These are phyloP conservation scores for Actias luna DNA, from an alignment of 2,888 invertebrate species.

Conservation along the genomic window DNA sequence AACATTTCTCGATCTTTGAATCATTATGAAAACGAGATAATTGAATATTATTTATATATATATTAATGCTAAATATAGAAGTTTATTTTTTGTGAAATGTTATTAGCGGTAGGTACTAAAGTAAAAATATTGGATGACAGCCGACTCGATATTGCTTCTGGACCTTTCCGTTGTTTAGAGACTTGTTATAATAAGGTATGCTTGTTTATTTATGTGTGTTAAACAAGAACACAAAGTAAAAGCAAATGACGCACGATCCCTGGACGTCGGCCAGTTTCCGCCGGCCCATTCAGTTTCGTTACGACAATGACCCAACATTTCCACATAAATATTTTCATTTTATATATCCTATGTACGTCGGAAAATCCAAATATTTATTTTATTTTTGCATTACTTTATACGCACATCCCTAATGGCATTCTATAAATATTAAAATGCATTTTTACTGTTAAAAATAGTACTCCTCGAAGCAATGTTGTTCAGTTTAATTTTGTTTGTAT, in stretches of 20 bases:
- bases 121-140: background rate
- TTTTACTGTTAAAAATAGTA: background rate
- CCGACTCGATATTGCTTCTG: constrained; percentile 19
- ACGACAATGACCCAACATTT: constrained; percentile 76
- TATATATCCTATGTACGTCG: constrained; percentile 13
- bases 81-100: background rate
- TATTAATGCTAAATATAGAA: background rate
- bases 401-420: background rate
- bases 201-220: constrained; percentile 42
- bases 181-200: constrained; percentile 23
- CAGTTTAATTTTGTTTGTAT: background rate
- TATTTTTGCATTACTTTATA: background rate
- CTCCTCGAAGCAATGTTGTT: background rate
- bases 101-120: background rate
- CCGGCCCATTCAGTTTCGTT: constrained; percentile 66
- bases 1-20: background rate
- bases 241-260: constrained; percentile 63
- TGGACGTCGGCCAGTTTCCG: constrained; percentile 72
- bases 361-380: constrained; percentile 12
- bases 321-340: constrained; percentile 40
- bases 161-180: constrained; percentile 18
- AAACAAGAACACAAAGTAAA: constrained; percentile 49
- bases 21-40: background rate
- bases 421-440: too few species aligned
- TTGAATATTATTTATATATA: too few species aligned